A percentile compares a stretch with the other conserved stretches of the same genome.
These are phyloP conservation scores for Seriola rivoliana DNA, from an alignment of 2,113 vertebrate genomes.

Conservation along the genomic window DNA sequence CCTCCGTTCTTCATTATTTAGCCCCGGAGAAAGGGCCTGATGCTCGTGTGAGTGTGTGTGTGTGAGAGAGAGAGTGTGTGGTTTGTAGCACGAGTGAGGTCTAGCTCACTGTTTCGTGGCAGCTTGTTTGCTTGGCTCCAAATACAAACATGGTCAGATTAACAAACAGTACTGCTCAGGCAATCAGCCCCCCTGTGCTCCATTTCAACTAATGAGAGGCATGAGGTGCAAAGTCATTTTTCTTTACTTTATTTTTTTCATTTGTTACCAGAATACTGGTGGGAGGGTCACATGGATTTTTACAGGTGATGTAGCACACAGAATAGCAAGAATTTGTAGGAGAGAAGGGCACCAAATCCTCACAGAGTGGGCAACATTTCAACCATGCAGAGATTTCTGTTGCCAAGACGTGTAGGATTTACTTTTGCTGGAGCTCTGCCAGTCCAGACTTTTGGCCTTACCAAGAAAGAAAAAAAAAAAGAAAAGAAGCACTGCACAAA, in stretches of 20 bases:
- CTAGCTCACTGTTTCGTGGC: constrained; percentile 66
- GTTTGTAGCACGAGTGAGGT: constrained; percentile 29
- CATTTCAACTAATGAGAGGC: constrained; percentile 54
- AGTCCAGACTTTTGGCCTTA: constrained; percentile 33
- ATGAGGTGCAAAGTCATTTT: constrained; percentile 17
- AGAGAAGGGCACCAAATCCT: neutral
- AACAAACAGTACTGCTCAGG: constrained; percentile 71
- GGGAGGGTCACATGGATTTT: constrained; percentile 21
- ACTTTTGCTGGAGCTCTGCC: constrained; percentile 47
- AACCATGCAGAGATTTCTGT: constrained; percentile 32
- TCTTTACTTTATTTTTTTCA: neutral
- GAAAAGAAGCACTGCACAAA: constrained; percentile 22
- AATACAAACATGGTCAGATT: constrained; percentile 76
- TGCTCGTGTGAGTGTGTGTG: neutral
- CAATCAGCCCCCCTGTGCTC: constrained; percentile 50
- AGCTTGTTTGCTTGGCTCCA: constrained; percentile 72
- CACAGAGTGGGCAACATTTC: constrained; percentile 30
- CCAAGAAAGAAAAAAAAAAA: no score
- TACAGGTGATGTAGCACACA: constrained; percentile 1
- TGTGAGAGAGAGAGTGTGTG: constrained; percentile 1
- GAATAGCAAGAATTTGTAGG: constrained; percentile 10
- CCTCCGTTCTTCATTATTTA: constrained; percentile 82
- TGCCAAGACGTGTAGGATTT: constrained; percentile 51
- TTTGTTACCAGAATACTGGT: constrained; percentile 10
- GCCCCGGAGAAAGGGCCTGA: constrained; percentile 65